phyloP scores from a whole-genome alignment of 2,888 invertebrate species.

The Acronicta alni region DNA sequence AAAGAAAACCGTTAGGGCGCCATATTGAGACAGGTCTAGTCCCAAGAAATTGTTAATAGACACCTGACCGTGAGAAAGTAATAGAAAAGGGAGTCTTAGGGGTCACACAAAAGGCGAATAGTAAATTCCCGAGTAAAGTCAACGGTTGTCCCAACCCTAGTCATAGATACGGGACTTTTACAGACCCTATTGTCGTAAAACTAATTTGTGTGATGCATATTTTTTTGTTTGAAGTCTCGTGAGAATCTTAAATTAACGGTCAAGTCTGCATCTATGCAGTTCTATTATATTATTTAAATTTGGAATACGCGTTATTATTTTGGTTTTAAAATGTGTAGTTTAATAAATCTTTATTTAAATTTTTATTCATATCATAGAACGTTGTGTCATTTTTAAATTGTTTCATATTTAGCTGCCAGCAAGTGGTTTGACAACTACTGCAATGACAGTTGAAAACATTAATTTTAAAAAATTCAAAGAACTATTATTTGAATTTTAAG shows the following conservation, averaged over 20 bases:
- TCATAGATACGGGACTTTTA: constrained; percentile 45
- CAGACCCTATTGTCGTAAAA: constrained; percentile 52
- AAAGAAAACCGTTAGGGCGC: constrained; percentile 75
- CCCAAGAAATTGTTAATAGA: constrained; percentile 67
- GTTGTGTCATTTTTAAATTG: neutral
- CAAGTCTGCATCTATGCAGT: constrained; percentile 35
- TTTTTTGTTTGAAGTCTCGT: constrained; percentile 55
- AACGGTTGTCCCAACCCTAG: constrained; percentile 41
- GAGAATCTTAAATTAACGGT: constrained; percentile 58
- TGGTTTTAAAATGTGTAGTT: constrained; percentile 1
- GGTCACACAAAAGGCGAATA: constrained; percentile 55
- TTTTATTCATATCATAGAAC: no score
- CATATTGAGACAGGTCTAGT: constrained; percentile 75
- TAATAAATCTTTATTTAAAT: constrained; percentile 7
- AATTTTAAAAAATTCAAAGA: no score
- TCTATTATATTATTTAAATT: constrained; percentile 40
- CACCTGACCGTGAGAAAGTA: constrained; percentile 82
- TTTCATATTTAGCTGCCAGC: neutral
- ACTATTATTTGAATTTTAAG: no score
- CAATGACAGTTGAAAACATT: neutral
- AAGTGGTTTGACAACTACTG: neutral
- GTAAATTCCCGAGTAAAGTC: constrained; percentile 59
- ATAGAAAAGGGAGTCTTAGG: constrained; percentile 59
- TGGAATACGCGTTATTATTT: constrained; percentile 17
- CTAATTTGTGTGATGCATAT: constrained; percentile 62